Evolutionary conservation across 2,888 invertebrate species (phyloP).

Genomic region (Geotrupes spiniger): DNA sequence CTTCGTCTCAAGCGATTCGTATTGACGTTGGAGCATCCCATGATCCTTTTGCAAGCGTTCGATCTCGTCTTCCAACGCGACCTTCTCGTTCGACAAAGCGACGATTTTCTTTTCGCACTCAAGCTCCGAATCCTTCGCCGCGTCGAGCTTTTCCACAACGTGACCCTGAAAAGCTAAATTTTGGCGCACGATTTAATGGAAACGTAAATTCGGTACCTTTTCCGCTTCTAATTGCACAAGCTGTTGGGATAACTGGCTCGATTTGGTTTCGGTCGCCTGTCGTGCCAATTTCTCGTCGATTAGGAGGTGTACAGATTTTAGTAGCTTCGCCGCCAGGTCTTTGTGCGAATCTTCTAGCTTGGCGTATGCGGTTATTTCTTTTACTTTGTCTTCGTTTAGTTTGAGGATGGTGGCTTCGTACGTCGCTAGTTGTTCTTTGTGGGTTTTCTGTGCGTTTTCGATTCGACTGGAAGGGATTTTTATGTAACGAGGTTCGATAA

Average conservation of each 20-base stretch:
- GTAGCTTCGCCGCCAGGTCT: conserved; percentile 35
- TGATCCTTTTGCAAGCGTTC: background rate
- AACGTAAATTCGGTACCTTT: no score
- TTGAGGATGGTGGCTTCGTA: no score
- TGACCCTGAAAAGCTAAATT: background rate
- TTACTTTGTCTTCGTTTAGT: no score
- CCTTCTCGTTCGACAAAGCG: background rate
- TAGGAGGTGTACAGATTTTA: conserved; percentile 35
- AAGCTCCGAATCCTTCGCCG: background rate
- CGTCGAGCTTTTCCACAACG: background rate
- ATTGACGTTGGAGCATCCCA: no score
- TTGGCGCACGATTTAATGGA: background rate
- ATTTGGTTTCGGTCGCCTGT: conserved; percentile 25
- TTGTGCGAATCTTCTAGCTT: conserved; percentile 36
- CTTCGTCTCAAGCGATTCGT: background rate
- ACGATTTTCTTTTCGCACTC: background rate
- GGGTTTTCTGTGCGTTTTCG: no score
- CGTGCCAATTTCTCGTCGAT: conserved; percentile 35
- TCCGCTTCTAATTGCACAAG: conserved; percentile 15
- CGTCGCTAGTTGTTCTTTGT: no score
- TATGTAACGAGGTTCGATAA: no score
- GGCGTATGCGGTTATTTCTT: conserved; percentile 21
- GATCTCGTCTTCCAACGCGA: background rate
- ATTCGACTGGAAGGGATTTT: no score
- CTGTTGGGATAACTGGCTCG: conserved; percentile 13